These are phyloP conservation scores for Asbolus verrucosus DNA, from an alignment of 1,140 invertebrate species.

Conservation along the genomic window DNA sequence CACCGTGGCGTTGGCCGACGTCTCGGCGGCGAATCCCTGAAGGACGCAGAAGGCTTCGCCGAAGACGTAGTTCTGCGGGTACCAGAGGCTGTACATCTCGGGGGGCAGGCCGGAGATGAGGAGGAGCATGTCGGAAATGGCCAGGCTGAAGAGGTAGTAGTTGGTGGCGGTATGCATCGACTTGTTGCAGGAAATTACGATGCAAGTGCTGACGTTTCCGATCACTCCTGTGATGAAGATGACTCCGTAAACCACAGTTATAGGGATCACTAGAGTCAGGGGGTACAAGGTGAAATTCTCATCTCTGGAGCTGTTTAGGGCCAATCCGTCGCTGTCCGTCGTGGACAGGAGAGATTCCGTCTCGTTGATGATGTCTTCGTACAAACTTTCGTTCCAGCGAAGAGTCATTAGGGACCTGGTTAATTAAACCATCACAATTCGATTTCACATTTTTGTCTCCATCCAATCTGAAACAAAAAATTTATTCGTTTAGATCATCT, in stretches of 20 bases:
- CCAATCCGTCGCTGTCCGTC: too few relatives aligned
- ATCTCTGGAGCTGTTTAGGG: too few relatives aligned
- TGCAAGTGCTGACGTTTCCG: conserved; percentile 87
- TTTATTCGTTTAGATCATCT: too few relatives aligned
- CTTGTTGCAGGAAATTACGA: conserved; percentile 84
- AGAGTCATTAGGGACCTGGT: too few relatives aligned
- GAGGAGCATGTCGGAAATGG: conserved; percentile 88
- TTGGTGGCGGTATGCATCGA: conserved; percentile 89
- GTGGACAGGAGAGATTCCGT: too few relatives aligned
- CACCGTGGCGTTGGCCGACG: conserved; percentile 78
- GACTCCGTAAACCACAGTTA: conserved; percentile 78
- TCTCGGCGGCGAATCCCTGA: conserved; percentile 79
- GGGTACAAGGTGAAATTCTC: conserved; percentile 47
- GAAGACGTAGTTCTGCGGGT: conserved; percentile 76
- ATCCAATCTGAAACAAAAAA: too few relatives aligned
- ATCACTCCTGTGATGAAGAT: conserved; percentile 86
- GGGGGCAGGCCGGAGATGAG: conserved; percentile 81
- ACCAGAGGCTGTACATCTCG: conserved; percentile 85
- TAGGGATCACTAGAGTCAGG: conserved; percentile 67
- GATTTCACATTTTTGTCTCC: too few relatives aligned
- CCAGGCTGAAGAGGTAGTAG: conserved; percentile 89
- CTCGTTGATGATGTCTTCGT: too few relatives aligned
- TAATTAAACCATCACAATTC: too few relatives aligned
- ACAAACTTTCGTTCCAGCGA: too few relatives aligned
- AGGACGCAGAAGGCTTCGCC: conserved; percentile 80